Evolutionary conservation across 2,797 vertebrate genomes (phyloP).

Genomic region (Cynodonichthys magdalenae): DNA sequence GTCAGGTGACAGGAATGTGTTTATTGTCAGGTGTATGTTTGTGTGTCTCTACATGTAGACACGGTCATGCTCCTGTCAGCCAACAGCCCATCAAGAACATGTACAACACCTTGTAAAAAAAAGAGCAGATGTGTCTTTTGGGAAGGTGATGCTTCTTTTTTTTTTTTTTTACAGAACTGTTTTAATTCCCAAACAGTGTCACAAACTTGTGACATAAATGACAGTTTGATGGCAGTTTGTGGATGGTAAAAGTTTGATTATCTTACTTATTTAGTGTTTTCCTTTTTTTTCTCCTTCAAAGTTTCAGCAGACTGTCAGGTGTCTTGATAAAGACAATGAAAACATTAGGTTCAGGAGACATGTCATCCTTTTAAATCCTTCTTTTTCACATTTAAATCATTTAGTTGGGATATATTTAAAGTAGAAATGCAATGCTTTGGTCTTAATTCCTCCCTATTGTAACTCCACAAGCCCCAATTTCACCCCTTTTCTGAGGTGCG

Average conservation of each 20-base stretch:
- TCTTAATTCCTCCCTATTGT: too few relatives aligned
- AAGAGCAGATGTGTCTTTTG: slow-evolving; percentile 50
- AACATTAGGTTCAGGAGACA: not conserved
- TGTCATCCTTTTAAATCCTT: too few relatives aligned
- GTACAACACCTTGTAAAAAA: slow-evolving; percentile 73
- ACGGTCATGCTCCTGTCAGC: slow-evolving; percentile 57
- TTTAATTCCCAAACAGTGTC: slow-evolving; percentile 29
- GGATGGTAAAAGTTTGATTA: too few relatives aligned
- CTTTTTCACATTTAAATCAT: too few relatives aligned
- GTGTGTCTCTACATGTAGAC: slow-evolving; percentile 35
- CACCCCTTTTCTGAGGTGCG: too few relatives aligned
- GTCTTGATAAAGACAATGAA: not conserved
- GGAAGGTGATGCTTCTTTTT: not conserved
- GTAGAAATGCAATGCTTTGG: too few relatives aligned
- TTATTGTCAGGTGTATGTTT: slow-evolving; percentile 23
- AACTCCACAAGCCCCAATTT: too few relatives aligned
- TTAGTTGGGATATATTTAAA: too few relatives aligned
- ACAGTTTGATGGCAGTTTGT: slow-evolving; percentile 29
- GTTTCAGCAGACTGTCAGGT: slow-evolving; percentile 1
- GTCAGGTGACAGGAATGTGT: slow-evolving; percentile 45
- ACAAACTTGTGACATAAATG: slow-evolving; percentile 35
- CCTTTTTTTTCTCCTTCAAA: slow-evolving; percentile 14
- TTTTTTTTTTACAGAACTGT: too few relatives aligned
- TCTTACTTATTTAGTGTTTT: not conserved
- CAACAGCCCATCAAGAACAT: slow-evolving; percentile 65